Evolutionary conservation across 2,888 invertebrate genomes (phyloP), one percentile per base, ranked within the genome.

Genomic region (Psylliodes chrysocephalus): DNA sequence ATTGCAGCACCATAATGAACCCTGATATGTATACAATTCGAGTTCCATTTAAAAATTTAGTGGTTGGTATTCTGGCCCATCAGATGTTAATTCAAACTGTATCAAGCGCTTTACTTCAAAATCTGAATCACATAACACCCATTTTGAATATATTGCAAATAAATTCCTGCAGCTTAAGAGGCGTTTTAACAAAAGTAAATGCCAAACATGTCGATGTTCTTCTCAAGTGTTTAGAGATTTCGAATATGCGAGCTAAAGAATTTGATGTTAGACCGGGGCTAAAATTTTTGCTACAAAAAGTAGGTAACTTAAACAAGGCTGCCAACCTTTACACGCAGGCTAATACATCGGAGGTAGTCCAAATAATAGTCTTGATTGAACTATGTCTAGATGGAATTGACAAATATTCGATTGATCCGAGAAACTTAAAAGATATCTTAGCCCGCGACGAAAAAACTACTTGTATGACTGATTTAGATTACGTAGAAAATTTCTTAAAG

Each of bases 221-320:
- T 54, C 81, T 95, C 49, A 89, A 90, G 73, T 91, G 92, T 74
- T 85, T 96, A 66, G 91, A 94, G 72, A 86, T 92, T 64, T 95
- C 96, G 1, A 92, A 94, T 77, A 87, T 87, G 55, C 88, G 93
- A 62, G 92, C 96, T 0, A 86, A 91, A 79, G 93, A 93, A 75
- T 96, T 97, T 79, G 96, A 97, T 81, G 87, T 90, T 6, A 87
- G 96, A 28, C 96, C 96, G 0, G 96, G 96, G 0, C 84, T 97
- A 15, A 97, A 97, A 81, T 96, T 97, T 80, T 87, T 97, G 1
- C 90, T 96, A 67, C 96, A 97, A 82, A 96, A 96, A 84, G 95
- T 95, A 0, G 93, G 93, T 0, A 92, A 92, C 77, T 86, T 94
- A 68, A 92, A 91, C 64, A 88, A 91, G 73, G 93, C 94, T 2